These are phyloP conservation scores for Gambusia yucatana DNA, from an alignment of 2,797 vertebrate genomes.

Conservation along the genomic window DNA sequence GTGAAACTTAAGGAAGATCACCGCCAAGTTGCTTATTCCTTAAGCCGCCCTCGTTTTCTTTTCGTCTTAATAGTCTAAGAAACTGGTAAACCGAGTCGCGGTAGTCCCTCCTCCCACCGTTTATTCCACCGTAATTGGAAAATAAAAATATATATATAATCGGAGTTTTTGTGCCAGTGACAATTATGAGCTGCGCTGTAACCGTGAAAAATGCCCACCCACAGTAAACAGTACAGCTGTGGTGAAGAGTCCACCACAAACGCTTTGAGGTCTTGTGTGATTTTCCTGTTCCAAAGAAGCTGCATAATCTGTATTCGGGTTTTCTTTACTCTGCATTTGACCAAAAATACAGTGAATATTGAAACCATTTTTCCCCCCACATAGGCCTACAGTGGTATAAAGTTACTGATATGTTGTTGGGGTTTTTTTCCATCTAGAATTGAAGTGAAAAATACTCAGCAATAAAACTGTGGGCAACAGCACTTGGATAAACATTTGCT, in stretches of 20 bases:
- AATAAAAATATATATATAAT: background rate
- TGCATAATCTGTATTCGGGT: background rate
- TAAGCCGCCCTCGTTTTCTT: background rate
- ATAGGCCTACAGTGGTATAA: no score
- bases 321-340: background rate
- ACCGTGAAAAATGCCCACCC: background rate
- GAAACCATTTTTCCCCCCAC: background rate
- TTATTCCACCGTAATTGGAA: background rate
- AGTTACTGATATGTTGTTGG: no score
- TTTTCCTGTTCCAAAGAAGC: background rate
- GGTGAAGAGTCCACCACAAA: background rate
- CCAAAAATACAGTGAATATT: background rate
- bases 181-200: background rate
- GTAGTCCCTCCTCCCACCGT: background rate
- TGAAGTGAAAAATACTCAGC: no score
- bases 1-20: constrained; percentile 1
- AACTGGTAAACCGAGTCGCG: background rate
- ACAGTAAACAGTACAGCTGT: background rate
- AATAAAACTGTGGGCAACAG: no score
- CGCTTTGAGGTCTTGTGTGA: background rate
- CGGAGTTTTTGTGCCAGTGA: background rate
- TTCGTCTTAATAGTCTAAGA: background rate
- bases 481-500: no score
- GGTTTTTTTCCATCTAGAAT: no score
- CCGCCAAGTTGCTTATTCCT: background rate